These are phyloP conservation scores for Pogonophryne albipinna DNA, from an alignment of 2,797 vertebrate species.

Conservation along the genomic window DNA sequence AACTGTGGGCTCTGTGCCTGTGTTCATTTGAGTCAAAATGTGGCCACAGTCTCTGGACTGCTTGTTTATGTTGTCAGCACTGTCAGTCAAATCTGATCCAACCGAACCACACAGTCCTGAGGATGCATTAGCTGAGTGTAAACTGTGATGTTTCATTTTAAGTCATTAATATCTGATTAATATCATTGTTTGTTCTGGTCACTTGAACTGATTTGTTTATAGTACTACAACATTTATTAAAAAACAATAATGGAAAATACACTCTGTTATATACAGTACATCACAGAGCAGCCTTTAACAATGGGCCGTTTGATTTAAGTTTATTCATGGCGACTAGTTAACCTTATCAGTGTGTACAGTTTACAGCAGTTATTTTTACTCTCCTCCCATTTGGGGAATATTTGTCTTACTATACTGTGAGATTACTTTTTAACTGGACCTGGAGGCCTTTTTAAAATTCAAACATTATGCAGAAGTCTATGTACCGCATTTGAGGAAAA, in stretches of 20 bases:
- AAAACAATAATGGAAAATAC: not conserved
- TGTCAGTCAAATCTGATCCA: not conserved
- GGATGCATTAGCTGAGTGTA: not conserved
- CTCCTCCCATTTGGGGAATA: constrained; percentile 8
- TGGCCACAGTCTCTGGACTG: not conserved
- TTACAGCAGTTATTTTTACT: not conserved
- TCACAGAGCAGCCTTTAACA: not conserved
- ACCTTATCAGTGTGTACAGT: not conserved
- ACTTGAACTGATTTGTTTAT: not conserved
- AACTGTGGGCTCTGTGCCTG: not conserved
- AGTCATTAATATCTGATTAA: not conserved
- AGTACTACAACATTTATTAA: not conserved
- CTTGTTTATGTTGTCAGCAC: not conserved
- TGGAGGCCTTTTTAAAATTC: constrained; percentile 6
- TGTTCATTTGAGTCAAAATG: not conserved
- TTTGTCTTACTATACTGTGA: not conserved
- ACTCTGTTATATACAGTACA: not conserved
- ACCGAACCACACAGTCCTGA: not conserved
- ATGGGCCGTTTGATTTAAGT: not conserved
- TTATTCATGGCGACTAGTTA: not conserved
- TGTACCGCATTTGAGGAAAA: not conserved
- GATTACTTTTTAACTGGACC: not conserved
- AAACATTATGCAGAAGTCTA: constrained; percentile 23
- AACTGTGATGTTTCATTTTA: not conserved
- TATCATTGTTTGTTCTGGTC: not conserved